Conservation (phyloP, 1,140 invertebrate genomes). For the Drosophila setifemur region DNA sequence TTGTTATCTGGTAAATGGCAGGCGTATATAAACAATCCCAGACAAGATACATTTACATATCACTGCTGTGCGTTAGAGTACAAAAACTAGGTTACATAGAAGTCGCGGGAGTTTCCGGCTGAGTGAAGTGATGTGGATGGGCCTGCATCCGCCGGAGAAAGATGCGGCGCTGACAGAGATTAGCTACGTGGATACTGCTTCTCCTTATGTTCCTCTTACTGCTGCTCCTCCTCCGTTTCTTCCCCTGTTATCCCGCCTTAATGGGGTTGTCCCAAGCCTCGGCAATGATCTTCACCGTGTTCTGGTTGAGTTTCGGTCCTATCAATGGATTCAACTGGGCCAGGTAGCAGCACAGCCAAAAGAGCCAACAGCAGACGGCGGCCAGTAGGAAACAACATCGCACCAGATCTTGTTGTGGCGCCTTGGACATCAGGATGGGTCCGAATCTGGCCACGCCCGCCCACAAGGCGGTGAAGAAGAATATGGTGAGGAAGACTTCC, state of each 20-base stretch:
- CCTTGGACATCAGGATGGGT: slow-evolving; percentile 93
- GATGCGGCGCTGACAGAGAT: slow-evolving; percentile 2
- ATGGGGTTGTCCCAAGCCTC: slow-evolving; percentile 88
- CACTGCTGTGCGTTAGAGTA: slow-evolving; percentile 15
- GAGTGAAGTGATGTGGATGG: slow-evolving; percentile 15
- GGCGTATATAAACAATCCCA: not conserved
- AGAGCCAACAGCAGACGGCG: slow-evolving; percentile 94
- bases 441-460: slow-evolving; percentile 91
- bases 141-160: not conserved
- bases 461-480: slow-evolving; percentile 92
- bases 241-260: slow-evolving; percentile 80
- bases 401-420: slow-evolving; percentile 91
- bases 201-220: not conserved
- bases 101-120: not conserved
- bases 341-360: slow-evolving; percentile 97
- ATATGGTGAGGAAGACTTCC: slow-evolving; percentile 85
- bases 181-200: not conserved
- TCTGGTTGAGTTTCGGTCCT: slow-evolving; percentile 90
- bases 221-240: slow-evolving; percentile 77
- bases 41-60: not conserved
- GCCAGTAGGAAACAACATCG: slow-evolving; percentile 93
- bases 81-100: not conserved
- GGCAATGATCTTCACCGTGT: slow-evolving; percentile 89
- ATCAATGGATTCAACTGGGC: slow-evolving; percentile 97
- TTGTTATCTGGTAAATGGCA: not conserved